Evolutionary conservation across 2,113 vertebrate genomes (phyloP), one percentile per base, ranked within the genome.

Genomic region (Cacatua alba): DNA sequence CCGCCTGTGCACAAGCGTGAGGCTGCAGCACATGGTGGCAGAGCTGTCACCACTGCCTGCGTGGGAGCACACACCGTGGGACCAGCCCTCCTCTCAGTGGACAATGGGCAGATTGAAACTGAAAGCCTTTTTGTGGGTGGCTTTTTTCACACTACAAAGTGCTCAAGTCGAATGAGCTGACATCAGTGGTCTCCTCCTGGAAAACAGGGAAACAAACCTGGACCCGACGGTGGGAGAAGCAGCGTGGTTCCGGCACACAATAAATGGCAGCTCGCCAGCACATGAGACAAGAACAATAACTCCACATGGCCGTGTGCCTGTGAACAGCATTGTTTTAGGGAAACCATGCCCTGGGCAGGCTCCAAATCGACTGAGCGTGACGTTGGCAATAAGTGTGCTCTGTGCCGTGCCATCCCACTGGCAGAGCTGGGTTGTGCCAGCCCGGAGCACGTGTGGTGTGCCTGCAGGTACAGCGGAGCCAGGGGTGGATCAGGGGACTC

Each of bases 371-470:
- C 13, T 3, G 9, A 13, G n/a, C 37, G 48, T 65, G 86, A 74
- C 6, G 9, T 17, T 48, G 18, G 64, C 64, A 62, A 9, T 29
- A 35, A 6, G 0, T n/a, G 37, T 3, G 4, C 31, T 62, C 74
- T 2, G 0, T 44, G 49, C 41, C 16, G 0, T 26, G 48, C 17
- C 84, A n/a, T 49, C 16, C 53, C 4, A 0, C 41, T 0, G 1
- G 51, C 11, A 4, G 39, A 82, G 70, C 43, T 19, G 46, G 23
- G 60, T 1, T 23, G 67, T 62, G 71, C 49, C 1, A 1, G 25
- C 11, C 64, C 2, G 4, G 37, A 41, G 29, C 6, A 4, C 2
- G 0, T 1, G 2, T 6, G 29, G 39, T 1, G 2, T 29, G n/a
- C 3, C 60, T 48, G 72, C 39, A 63, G 89, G 60, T 26, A 55